Evolutionary conservation across 2,797 vertebrate genomes (phyloP).

Genomic region (Hydrophis major): DNA sequence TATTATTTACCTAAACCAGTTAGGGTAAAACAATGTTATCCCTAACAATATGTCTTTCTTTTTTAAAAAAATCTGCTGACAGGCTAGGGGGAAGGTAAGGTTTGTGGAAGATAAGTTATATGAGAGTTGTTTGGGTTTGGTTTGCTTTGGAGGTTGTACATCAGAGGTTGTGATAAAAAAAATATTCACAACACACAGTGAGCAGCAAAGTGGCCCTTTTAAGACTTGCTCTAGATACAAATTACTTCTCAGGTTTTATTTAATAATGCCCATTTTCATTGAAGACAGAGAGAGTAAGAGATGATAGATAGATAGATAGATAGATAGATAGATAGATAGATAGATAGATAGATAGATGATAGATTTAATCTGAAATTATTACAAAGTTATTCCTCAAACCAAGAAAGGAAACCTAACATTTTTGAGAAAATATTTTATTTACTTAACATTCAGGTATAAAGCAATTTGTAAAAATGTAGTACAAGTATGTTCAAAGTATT

Average conservation of each 20-base stretch:
- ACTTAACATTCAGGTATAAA: constrained; percentile 35
- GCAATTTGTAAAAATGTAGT: not conserved
- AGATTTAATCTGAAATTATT: not conserved
- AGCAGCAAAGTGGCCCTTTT: not conserved
- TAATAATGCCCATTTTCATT: not conserved
- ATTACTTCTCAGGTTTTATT: not conserved
- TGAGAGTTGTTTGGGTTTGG: not conserved
- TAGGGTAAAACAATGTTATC: too few relatives aligned
- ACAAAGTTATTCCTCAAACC: not conserved
- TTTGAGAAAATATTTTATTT: constrained; percentile 14
- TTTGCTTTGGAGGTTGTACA: not conserved
- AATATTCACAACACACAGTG: not conserved
- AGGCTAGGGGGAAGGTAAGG: not conserved
- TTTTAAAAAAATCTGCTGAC: not conserved
- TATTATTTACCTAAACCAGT: too few relatives aligned
- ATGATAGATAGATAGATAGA: not conserved
- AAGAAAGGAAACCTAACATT: constrained; percentile 5
- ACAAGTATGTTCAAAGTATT: not conserved
- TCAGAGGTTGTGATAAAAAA: not conserved
- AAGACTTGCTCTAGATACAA: not conserved
- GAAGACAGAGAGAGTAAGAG: not conserved
- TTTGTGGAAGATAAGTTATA: not conserved
- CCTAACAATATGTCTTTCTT: not conserved
- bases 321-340: too few relatives aligned
- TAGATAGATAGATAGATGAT: too few relatives aligned